phyloP scores from a whole-genome alignment of 92 coral and sea anemone species.

The Pocillopora grandis region DNA sequence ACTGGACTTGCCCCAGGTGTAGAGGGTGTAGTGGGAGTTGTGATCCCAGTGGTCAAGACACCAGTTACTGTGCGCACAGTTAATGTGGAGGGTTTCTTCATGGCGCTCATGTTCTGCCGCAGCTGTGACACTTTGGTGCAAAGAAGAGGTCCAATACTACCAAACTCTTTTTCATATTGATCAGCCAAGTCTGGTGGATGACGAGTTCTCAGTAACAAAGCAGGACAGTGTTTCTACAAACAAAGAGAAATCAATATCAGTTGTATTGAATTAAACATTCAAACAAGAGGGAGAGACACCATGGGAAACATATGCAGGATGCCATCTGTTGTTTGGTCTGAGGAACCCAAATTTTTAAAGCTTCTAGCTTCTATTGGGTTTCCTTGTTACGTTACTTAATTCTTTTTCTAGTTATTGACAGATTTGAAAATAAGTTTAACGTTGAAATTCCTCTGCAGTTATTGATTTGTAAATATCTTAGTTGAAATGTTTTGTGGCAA shows the following conservation, averaged over 20 bases:
- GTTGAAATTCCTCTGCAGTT: no score
- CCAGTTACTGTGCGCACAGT: constrained; percentile 54
- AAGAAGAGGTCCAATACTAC: constrained; percentile 72
- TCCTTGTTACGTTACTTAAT: no score
- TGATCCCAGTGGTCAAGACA: constrained; percentile 35
- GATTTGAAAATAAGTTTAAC: no score
- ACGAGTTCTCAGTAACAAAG: constrained; percentile 78
- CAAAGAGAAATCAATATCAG: not conserved
- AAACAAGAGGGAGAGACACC: no score
- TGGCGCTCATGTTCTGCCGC: constrained; percentile 82
- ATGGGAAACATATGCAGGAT: no score
- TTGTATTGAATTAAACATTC: not conserved
- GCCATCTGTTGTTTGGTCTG: no score
- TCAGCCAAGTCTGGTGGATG: constrained; percentile 88
- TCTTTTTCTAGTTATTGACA: no score
- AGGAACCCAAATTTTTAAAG: no score
- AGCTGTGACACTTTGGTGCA: constrained; percentile 86
- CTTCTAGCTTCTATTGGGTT: no score
- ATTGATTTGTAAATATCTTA: no score
- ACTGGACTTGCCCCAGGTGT: constrained; percentile 63
- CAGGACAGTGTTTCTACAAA: constrained; percentile 93
- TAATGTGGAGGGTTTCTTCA: constrained; percentile 75
- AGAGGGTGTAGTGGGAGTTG: constrained; percentile 80
- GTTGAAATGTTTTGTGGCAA: no score
- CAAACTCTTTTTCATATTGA: constrained; percentile 88